These are phyloP conservation scores for Sarcophaga caerulescens DNA, from an alignment of 2,888 invertebrate genomes.

Conservation along the genomic window DNA sequence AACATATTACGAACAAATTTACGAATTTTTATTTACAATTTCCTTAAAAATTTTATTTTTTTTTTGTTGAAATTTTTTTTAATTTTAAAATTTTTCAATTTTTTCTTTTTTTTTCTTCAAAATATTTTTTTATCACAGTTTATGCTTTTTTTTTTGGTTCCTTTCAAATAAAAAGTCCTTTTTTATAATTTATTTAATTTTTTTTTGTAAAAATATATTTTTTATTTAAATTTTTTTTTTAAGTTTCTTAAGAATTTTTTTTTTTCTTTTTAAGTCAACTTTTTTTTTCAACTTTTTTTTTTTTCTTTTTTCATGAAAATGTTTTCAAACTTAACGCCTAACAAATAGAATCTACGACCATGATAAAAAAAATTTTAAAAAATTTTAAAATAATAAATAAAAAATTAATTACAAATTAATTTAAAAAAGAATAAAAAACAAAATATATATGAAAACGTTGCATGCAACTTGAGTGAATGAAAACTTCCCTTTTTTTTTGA, in stretches of 20 bases:
- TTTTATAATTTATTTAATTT: constrained; percentile 5
- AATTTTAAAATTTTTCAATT: too few relatives aligned
- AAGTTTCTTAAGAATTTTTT: constrained; percentile 59
- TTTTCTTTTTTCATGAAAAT: background rate
- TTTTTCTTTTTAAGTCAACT: background rate
- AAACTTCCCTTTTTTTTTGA: constrained; percentile 45
- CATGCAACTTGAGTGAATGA: background rate
- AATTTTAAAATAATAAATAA: constrained; percentile 15
- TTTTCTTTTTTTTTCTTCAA: too few relatives aligned
- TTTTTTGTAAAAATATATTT: constrained; percentile 67
- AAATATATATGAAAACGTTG: background rate
- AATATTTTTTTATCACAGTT: background rate
- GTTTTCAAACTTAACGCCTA: constrained; percentile 52
- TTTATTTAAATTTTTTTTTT: constrained; percentile 52
- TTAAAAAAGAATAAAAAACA: constrained; percentile 42
- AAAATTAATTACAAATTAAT: constrained; percentile 32
- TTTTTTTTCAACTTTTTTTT: too few relatives aligned
- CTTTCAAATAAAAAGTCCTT: background rate
- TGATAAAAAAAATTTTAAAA: too few relatives aligned
- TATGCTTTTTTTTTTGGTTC: background rate
- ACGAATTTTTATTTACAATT: too few relatives aligned
- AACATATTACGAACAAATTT: too few relatives aligned
- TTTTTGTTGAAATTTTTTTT: too few relatives aligned
- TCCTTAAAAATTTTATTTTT: too few relatives aligned
- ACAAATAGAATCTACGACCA: background rate